Percentiles rank a stretch among this genome's conserved stretches.
phyloP scores from a whole-genome alignment of 2,888 invertebrate genomes.

The Ectemnius cavifrons region DNA sequence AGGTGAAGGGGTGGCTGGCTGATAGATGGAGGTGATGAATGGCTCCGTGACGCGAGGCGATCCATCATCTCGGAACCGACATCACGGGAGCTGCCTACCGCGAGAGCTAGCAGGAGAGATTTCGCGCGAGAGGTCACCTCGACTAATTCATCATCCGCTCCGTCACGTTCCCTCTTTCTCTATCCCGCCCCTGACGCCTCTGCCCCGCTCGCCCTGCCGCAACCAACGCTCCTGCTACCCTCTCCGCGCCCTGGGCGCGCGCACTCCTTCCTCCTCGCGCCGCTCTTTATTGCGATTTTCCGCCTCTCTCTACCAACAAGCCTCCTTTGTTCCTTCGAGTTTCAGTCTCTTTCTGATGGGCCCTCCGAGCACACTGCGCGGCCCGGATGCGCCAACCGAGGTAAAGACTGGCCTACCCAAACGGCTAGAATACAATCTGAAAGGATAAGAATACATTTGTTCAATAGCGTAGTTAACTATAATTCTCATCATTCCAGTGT shows the following conservation, averaged over 20 bases:
- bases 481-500: no score
- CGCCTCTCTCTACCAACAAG: slow-evolving; percentile 10
- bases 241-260: slow-evolving; percentile 19
- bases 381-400: no score
- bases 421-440: no score
- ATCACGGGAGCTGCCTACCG: slow-evolving; percentile 77
- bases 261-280: slow-evolving; percentile 17
- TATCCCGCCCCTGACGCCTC: slow-evolving; percentile 57
- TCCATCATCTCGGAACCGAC: slow-evolving; percentile 77
- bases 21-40: slow-evolving; percentile 73
- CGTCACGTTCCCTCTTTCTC: slow-evolving; percentile 51
- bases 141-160: slow-evolving; percentile 66
- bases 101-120: slow-evolving; percentile 77
- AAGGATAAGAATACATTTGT: no score
- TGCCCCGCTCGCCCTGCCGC: slow-evolving; percentile 44
- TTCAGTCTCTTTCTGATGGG: no score
- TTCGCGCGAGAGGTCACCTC: slow-evolving; percentile 73
- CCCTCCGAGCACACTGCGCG: no score
- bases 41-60: slow-evolving; percentile 75
- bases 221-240: slow-evolving; percentile 36
- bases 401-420: no score
- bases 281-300: slow-evolving; percentile 18
- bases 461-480: no score
- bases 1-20: slow-evolving; percentile 10
- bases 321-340: slow-evolving; percentile 22